Evolutionary conservation across 2,797 vertebrate species (phyloP), one percentile per base, ranked within the genome.

Genomic region (Pachyuromys duprasi): DNA sequence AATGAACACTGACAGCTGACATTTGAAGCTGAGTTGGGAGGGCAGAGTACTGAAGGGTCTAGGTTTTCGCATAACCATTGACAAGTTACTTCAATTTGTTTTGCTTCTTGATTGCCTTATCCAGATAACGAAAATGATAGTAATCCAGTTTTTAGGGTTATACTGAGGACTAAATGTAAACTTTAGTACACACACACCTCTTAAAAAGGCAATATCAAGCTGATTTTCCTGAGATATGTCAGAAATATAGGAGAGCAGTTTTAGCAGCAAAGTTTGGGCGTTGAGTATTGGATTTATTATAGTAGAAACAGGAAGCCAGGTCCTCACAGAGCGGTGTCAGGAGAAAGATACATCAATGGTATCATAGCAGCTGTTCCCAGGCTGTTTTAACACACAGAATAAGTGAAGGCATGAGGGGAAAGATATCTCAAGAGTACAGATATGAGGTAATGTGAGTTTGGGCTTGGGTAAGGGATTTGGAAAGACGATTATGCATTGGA

Each of bases 401-500:
- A 42, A 87, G 53, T 20, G 67, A 63, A 93, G 12, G 33, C 45
- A 31, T 42, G 55, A 89, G 65, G 80, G 90, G 31, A 33, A 75
- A 83, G 42, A 28, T 89, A 80, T 88, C 69, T 95, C 60, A 53
- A 70, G 89, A 94, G 49, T 33, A n/a, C 49, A 57, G 74, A 70
- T 87, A 78, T 74, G 81, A 94, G 69, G 65, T 86, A 42, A 92
- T 55, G 42, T 70, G 82, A 94, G 39, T 18, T 95, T 83, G 53
- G 8, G 60, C 36, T n/a, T 84, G 79, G 62, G 36, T 45, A 79
- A 86, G 74, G 49, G 39, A 79, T 86, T 93, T 92, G 82, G 95
- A 82, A 83, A 95, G 81, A 87, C 28, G 81, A 33, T 88, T 76
- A 86, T 90, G 28, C 79, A 72, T 33, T 94, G 65, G 62, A 92